Evolutionary conservation across 2,113 vertebrate species (phyloP).

Genomic region (Pongo pygmaeus): DNA sequence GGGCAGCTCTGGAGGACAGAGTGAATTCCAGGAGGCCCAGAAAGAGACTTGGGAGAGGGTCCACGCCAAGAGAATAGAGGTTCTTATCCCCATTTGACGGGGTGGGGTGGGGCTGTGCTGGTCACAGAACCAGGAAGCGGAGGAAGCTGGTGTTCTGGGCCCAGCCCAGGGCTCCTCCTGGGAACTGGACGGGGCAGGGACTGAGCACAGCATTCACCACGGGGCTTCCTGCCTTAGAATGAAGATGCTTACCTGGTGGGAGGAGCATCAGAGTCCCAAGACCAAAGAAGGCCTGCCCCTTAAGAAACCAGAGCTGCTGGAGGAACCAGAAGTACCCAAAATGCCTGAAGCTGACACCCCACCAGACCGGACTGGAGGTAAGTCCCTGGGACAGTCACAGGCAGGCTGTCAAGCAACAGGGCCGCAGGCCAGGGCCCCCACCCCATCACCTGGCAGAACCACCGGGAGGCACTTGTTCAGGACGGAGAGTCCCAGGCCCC

Average conservation of each 20-base stretch:
- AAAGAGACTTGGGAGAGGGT: neutral
- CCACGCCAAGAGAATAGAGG: neutral
- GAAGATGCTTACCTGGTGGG: neutral
- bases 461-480: too few relatives aligned
- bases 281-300: neutral
- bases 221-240: neutral
- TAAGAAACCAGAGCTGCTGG: neutral
- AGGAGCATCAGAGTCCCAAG: neutral
- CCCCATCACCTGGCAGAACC: neutral
- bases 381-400: neutral
- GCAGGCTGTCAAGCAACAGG: too few relatives aligned
- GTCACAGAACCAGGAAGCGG: neutral
- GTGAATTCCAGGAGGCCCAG: neutral
- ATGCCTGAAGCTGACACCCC: neutral
- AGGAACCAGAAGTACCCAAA: neutral
- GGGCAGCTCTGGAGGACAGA: neutral
- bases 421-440: too few relatives aligned
- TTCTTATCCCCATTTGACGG: neutral
- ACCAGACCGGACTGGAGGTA: fast-evolving
- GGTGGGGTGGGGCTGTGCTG: neutral
- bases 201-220: neutral
- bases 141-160: neutral
- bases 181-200: fast-evolving
- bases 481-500: neutral
- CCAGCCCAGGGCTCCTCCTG: neutral